phyloP scores from a whole-genome alignment of 2,888 invertebrate species.

The Altica lythri region DNA sequence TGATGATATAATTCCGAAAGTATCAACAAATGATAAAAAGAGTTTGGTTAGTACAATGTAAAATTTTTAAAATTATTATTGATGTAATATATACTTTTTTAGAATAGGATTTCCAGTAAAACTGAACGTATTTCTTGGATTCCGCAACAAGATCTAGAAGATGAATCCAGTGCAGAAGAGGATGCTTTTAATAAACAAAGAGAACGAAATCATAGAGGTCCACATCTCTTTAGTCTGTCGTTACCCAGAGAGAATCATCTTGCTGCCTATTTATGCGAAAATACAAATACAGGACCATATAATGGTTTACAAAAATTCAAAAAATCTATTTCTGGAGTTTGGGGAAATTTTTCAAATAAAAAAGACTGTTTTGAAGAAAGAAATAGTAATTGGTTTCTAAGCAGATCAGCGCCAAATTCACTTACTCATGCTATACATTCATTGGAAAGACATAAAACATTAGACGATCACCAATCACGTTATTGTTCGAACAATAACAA shows the following conservation, averaged over 20 bases:
- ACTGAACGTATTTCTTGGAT: conserved; percentile 67
- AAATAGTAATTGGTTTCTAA: conserved; percentile 80
- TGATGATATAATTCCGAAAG: conserved; percentile 32
- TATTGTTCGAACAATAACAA: conserved; percentile 45
- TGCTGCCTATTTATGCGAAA: conserved; percentile 55
- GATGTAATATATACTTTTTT: too few species aligned
- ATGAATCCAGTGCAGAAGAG: conserved; percentile 54
- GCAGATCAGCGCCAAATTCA: conserved; percentile 79
- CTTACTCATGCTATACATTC: conserved; percentile 65
- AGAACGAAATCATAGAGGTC: conserved; percentile 40
- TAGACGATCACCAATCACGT: conserved; percentile 37
- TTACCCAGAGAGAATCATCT: conserved; percentile 69
- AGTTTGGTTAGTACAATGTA: too few species aligned
- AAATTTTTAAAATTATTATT: too few species aligned
- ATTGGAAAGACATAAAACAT: conserved; percentile 45
- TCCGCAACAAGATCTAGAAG: conserved; percentile 79
- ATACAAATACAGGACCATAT: conserved; percentile 41
- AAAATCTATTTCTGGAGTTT: conserved; percentile 69
- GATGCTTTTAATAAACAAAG: conserved; percentile 36
- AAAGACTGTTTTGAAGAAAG: conserved; percentile 47
- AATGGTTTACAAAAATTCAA: conserved; percentile 66
- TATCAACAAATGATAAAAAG: not conserved
- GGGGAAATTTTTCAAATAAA: conserved; percentile 44
- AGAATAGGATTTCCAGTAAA: too few species aligned
- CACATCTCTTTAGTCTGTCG: conserved; percentile 76